Conservation (phyloP, 2,797 vertebrate species). For the Vespertilio murinus region DNA sequence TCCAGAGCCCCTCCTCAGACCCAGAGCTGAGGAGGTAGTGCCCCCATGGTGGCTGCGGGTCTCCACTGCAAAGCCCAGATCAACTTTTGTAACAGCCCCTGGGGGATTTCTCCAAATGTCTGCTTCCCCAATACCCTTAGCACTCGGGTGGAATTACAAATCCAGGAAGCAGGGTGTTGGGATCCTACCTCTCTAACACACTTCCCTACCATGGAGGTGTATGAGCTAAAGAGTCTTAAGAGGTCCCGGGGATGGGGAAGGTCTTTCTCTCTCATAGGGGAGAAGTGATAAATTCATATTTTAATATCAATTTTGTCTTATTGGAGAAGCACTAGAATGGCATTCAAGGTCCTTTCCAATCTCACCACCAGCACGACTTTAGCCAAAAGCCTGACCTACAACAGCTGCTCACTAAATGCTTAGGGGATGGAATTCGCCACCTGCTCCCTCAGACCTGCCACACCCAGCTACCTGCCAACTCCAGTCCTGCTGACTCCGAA, state of each 20-base stretch:
- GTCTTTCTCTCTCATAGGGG: background rate
- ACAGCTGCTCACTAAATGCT: background rate
- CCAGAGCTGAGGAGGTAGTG: background rate
- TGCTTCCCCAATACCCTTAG: background rate
- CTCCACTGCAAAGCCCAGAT: background rate
- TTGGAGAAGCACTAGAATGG: background rate
- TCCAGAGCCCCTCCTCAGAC: background rate
- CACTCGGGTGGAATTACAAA: background rate
- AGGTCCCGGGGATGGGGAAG: background rate
- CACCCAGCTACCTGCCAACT: background rate
- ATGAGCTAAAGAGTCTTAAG: background rate
- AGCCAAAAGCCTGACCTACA: background rate
- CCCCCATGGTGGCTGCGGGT: too few species aligned
- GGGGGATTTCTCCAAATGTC: background rate
- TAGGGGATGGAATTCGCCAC: background rate
- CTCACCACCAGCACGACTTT: background rate
- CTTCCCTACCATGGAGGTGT: background rate
- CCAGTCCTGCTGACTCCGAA: background rate
- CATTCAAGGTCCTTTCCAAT: background rate
- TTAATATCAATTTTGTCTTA: slow-evolving; percentile 20
- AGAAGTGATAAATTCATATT: background rate
- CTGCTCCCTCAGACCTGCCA: background rate
- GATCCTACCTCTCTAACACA: background rate
- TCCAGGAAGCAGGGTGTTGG: background rate
- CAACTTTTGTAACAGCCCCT: background rate